phyloP scores from a whole-genome alignment of 2,113 vertebrate species.

The Ramphastos sulfuratus region DNA sequence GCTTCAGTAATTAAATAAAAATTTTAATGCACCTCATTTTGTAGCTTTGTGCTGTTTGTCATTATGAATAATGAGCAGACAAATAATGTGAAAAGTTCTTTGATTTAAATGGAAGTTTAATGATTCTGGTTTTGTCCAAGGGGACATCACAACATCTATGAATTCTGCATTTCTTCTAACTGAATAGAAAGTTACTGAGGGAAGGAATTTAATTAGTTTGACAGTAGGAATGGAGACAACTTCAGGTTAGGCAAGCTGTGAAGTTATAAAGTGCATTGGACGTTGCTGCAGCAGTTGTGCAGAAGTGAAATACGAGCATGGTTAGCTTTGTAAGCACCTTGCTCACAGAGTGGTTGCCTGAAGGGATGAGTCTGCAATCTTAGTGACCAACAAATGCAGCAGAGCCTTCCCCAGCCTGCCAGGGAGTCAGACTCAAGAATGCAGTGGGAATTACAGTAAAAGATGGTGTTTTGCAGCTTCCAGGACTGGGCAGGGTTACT shows the following conservation, averaged over 20 bases:
- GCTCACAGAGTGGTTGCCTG: background rate
- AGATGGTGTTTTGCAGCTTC: background rate
- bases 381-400: background rate
- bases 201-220: background rate
- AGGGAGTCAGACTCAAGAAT: background rate
- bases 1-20: background rate
- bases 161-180: background rate
- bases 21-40: background rate
- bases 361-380: background rate
- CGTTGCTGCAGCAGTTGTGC: background rate
- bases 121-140: background rate
- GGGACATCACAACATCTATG: background rate
- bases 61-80: background rate
- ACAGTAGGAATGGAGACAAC: background rate
- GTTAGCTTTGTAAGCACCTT: background rate
- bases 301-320: background rate
- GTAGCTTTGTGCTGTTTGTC: background rate
- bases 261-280: background rate
- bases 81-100: background rate
- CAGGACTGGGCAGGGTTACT: background rate
- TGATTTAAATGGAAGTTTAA: background rate
- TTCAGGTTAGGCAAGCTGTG: background rate
- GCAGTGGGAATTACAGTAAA: background rate
- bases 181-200: background rate
- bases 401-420: background rate